Evolutionary conservation across 2,113 vertebrate species (phyloP), one percentile per base, ranked within the genome.

Genomic region (Uria lomvia): DNA sequence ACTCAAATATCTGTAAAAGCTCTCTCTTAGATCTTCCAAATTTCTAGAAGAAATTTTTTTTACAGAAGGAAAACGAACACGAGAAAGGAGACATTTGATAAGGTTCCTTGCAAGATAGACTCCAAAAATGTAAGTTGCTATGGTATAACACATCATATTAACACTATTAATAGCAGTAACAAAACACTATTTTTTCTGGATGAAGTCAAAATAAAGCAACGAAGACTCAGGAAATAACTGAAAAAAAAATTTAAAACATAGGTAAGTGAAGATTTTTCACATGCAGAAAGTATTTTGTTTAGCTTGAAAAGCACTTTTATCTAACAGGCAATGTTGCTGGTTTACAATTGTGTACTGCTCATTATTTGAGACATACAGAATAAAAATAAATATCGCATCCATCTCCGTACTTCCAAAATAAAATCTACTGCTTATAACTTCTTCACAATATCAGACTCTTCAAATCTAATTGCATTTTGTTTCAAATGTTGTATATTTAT

Each of bases 401-500:
- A 24, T 42, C 27, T n/a, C 68, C 60, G 55, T 42, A 43, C 24
- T 90, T 90, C 17, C 43, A 30, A 68, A 63, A 71, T 66, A 76
- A 90, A 96, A 78, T 49, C 68, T 77, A 82, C 43, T 93, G 55
- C 68, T 93, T 42, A 4, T 65, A 81, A 86, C 30, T 88, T 90
- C 86, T 88, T 91, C 23, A 60, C 71, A 91, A 91, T 70, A 88
- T 43, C 77, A 92, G 86, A 96, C 95, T 74, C 40, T 71, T 95
- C 58, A 94, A 90, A 78, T 92, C 50, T 71, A 78, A 95, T 53
- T 59, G 26, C 56, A 30, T 83, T 94, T 89, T 95, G 53, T 89
- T 96, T 86, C 81, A 94, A 92, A 94, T 96, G 82, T 11, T 70
- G 34, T 42, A 19, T 27, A 81, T 87, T 97, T 90, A 76, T 85